Conservation (phyloP, 2,113 vertebrate species). For the Marmota flaviventris region DNA sequence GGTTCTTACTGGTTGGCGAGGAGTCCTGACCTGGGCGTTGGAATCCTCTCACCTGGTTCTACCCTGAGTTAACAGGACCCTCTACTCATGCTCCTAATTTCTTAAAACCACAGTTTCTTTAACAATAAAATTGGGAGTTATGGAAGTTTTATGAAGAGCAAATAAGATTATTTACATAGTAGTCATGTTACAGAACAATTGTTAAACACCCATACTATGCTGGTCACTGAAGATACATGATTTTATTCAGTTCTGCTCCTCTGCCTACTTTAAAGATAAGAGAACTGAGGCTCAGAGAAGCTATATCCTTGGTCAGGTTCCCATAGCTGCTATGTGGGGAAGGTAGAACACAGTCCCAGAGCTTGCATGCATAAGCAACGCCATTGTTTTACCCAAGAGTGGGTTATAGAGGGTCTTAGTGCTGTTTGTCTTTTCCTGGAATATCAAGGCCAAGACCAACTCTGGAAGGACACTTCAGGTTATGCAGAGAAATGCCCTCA, state of each 20-base stretch:
- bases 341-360: neutral
- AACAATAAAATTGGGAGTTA: neutral
- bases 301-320: neutral
- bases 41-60: neutral
- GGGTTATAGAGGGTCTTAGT: neutral
- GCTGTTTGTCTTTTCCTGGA: neutral
- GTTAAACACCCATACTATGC: neutral
- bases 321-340: neutral
- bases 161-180: neutral
- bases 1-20: neutral
- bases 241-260: neutral
- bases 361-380: neutral
- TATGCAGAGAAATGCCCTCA: neutral
- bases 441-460: neutral
- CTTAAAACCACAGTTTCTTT: conserved; percentile 29
- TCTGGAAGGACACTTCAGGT: neutral
- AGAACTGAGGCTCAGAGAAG: neutral
- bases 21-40: neutral
- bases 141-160: neutral
- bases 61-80: neutral
- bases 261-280: neutral
- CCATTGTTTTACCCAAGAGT: neutral
- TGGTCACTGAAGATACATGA: neutral
- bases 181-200: neutral
- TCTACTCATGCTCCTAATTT: neutral